Percentiles rank a stretch among this genome's conserved stretches.
These are phyloP conservation scores for Sarcophaga carnaria DNA, from an alignment of 2,888 invertebrate species.

Conservation along the genomic window DNA sequence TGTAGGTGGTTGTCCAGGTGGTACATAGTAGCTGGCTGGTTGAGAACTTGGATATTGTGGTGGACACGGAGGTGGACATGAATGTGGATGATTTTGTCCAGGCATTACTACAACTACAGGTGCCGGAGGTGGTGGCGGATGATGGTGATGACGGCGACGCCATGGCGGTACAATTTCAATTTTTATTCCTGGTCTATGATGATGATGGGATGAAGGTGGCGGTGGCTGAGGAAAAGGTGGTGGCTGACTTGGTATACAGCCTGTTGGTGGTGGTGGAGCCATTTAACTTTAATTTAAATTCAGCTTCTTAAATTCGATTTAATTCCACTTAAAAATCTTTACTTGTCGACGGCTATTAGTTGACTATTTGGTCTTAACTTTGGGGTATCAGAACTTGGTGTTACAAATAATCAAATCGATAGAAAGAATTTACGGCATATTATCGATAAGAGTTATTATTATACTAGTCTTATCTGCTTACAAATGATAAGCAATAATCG, in stretches of 20 bases:
- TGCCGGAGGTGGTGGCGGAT: conserved; percentile 53
- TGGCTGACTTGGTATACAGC: conserved; percentile 3
- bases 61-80: conserved; percentile 61
- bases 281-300: conserved; percentile 19
- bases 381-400: neutral
- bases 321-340: conserved; percentile 4
- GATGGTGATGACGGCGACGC: conserved; percentile 76
- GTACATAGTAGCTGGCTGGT: conserved; percentile 46
- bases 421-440: neutral
- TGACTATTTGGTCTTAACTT: conserved; percentile 15
- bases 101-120: conserved; percentile 73
- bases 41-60: conserved; percentile 32
- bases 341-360: neutral
- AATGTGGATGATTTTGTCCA: conserved; percentile 66
- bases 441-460: neutral
- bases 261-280: conserved; percentile 42
- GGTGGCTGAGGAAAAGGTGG: conserved; percentile 59
- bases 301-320: no score
- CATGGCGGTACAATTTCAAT: conserved; percentile 75
- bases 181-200: conserved; percentile 73
- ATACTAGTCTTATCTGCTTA: conserved; percentile 28
- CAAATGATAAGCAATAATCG: neutral
- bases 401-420: neutral
- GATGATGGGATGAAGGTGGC: conserved; percentile 70
- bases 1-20: conserved; percentile 58